Evolutionary conservation across 2,113 vertebrate genomes (phyloP).

Genomic region (Eulemur rufifrons): DNA sequence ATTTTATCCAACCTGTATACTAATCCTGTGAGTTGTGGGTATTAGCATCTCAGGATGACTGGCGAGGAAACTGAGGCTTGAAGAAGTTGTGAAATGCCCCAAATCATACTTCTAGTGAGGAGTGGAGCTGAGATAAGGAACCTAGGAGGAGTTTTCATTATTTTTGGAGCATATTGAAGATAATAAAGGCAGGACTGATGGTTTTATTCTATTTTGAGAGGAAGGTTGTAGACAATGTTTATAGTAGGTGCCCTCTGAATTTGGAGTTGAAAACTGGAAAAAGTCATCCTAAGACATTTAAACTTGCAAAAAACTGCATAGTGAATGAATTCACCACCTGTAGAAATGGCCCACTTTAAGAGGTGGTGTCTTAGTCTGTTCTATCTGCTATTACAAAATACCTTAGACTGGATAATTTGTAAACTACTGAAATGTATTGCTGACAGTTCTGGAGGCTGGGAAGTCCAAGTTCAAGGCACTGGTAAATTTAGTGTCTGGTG

Average conservation of each 20-base stretch:
- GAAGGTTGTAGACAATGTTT: neutral
- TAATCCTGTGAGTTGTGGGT: neutral
- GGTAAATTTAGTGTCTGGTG: neutral
- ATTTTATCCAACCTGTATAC: neutral
- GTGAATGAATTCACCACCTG: neutral
- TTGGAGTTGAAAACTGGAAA: neutral
- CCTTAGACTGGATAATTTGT: neutral
- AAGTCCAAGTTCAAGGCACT: neutral
- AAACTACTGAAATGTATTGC: neutral
- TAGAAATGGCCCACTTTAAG: neutral
- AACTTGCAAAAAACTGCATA: neutral
- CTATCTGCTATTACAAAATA: neutral
- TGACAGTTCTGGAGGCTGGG: neutral
- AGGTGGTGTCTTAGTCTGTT: neutral
- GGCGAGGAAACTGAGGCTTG: neutral
- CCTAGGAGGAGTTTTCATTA: neutral
- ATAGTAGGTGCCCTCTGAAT: neutral
- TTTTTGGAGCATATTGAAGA: neutral
- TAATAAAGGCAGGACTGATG: neutral
- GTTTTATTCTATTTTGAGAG: neutral
- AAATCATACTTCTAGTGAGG: neutral
- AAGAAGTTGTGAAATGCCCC: neutral
- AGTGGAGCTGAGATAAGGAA: neutral
- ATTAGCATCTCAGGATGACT: neutral
- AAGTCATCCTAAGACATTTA: neutral